phyloP scores from a whole-genome alignment of 2,888 invertebrate species.

The Drosophila helvetica region DNA sequence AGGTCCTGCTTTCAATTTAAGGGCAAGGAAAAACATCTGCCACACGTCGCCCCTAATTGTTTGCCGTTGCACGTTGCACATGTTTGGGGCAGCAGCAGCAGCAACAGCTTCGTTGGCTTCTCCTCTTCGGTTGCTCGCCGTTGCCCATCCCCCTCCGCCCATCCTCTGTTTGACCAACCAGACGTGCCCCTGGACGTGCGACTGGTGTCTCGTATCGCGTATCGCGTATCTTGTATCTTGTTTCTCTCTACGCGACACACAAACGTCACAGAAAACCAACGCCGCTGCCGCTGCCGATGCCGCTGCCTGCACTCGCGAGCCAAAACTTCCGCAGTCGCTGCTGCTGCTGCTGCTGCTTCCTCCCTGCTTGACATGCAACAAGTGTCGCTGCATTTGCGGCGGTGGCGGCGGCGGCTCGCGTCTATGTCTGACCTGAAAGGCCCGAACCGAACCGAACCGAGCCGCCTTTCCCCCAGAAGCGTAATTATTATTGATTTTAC shows the following conservation, averaged over 20 bases:
- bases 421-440: slow-evolving; percentile 48
- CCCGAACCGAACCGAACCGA: slow-evolving; percentile 44
- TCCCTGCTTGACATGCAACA: slow-evolving; percentile 71
- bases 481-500: slow-evolving; percentile 75
- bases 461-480: slow-evolving; percentile 47
- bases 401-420: slow-evolving; percentile 26
- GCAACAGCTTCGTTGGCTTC: slow-evolving; percentile 17
- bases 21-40: slow-evolving; percentile 70
- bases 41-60: slow-evolving; percentile 73
- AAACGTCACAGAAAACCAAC: slow-evolving; percentile 26
- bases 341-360: slow-evolving; percentile 50
- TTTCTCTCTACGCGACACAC: slow-evolving; percentile 42
- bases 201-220: slow-evolving; percentile 17
- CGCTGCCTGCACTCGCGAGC: slow-evolving; percentile 56
- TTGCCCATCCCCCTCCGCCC: not conserved
- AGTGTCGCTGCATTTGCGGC: slow-evolving; percentile 53
- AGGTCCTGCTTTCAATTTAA: slow-evolving; percentile 55
- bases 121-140: no score
- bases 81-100: slow-evolving; percentile 53
- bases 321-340: slow-evolving; percentile 48
- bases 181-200: not conserved
- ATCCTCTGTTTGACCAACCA: slow-evolving; percentile 21
- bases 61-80: slow-evolving; percentile 67
- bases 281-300: slow-evolving; percentile 6
- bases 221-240: slow-evolving; percentile 27